A percentile compares a stretch with the other conserved stretches of the same genome.
phyloP scores from a whole-genome alignment of 2,888 invertebrate species.

The Dilophus febrilis region DNA sequence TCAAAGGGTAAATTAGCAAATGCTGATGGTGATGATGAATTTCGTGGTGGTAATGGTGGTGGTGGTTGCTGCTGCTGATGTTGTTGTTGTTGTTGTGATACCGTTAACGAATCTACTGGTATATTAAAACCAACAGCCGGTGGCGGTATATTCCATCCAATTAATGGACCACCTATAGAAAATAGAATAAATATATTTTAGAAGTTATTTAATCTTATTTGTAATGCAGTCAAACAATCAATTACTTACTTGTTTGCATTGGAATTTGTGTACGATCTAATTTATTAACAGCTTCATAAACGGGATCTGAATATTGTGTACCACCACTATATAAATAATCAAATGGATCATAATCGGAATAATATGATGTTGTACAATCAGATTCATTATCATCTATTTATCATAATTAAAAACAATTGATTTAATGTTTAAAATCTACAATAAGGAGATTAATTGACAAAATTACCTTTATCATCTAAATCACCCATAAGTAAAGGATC shows the following conservation, averaged over 20 bases:
- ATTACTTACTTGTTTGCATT: slow-evolving; percentile 15
- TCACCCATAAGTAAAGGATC: slow-evolving; percentile 52
- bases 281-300: slow-evolving; percentile 49
- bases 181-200: background rate
- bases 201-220: background rate
- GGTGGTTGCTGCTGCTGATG: slow-evolving; percentile 22
- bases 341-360: slow-evolving; percentile 63
- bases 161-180: slow-evolving; percentile 13
- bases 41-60: slow-evolving; percentile 44
- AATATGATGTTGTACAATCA: slow-evolving; percentile 45
- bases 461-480: slow-evolving; percentile 35
- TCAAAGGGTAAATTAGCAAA: background rate
- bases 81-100: background rate
- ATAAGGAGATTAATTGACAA: too few species aligned
- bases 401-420: too few species aligned
- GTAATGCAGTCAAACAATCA: background rate
- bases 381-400: slow-evolving; percentile 38
- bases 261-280: slow-evolving; percentile 35
- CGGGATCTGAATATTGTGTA: slow-evolving; percentile 49
- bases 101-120: background rate
- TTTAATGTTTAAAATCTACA: too few species aligned
- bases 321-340: slow-evolving; percentile 53
- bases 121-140: background rate
- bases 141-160: slow-evolving; percentile 23
- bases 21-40: slow-evolving; percentile 18